Evolutionary conservation across 1,140 invertebrate genomes (phyloP).

Genomic region (Drosophila parvula): DNA sequence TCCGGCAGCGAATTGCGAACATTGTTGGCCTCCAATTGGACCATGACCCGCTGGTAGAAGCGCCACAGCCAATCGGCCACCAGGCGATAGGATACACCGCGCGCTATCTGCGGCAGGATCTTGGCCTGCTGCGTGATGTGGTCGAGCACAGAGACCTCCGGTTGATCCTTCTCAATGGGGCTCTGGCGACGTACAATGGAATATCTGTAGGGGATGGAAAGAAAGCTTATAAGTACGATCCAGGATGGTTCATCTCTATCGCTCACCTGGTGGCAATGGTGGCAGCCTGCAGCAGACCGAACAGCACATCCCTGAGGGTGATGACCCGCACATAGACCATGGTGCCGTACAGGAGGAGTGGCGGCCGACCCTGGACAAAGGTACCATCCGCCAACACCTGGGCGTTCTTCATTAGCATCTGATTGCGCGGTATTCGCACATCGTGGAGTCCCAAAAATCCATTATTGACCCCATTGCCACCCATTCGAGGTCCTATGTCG

Average conservation of each 20-base stretch:
- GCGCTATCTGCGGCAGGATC: slow-evolving; percentile 92
- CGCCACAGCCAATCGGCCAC: slow-evolving; percentile 90
- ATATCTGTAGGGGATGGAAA: slow-evolving; percentile 87
- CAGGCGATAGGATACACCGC: slow-evolving; percentile 90
- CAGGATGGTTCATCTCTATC: background rate
- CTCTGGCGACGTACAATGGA: slow-evolving; percentile 94
- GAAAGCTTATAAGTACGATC: background rate
- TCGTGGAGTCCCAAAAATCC: slow-evolving; percentile 94
- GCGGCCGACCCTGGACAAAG: slow-evolving; percentile 92
- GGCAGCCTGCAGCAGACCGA: slow-evolving; percentile 90
- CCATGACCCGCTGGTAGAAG: slow-evolving; percentile 91
- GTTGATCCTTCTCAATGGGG: slow-evolving; percentile 89
- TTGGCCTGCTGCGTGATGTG: slow-evolving; percentile 97
- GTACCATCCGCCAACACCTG: slow-evolving; percentile 94
- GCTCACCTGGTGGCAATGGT: slow-evolving; percentile 89
- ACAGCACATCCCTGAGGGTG: slow-evolving; percentile 89
- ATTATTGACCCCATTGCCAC: slow-evolving; percentile 95
- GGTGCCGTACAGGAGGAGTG: slow-evolving; percentile 95
- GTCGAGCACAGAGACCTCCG: slow-evolving; percentile 95
- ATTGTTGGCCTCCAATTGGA: slow-evolving; percentile 87
- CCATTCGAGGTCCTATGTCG: slow-evolving; percentile 96
- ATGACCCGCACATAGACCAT: slow-evolving; percentile 97
- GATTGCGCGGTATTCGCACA: slow-evolving; percentile 92
- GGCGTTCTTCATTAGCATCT: slow-evolving; percentile 97
- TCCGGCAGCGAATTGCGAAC: slow-evolving; percentile 87